Base-by-base conservation (phyloP, 35 echinoderm and acorn worm genomes). In the Hemicentrotus pulcherrimus region DNA sequence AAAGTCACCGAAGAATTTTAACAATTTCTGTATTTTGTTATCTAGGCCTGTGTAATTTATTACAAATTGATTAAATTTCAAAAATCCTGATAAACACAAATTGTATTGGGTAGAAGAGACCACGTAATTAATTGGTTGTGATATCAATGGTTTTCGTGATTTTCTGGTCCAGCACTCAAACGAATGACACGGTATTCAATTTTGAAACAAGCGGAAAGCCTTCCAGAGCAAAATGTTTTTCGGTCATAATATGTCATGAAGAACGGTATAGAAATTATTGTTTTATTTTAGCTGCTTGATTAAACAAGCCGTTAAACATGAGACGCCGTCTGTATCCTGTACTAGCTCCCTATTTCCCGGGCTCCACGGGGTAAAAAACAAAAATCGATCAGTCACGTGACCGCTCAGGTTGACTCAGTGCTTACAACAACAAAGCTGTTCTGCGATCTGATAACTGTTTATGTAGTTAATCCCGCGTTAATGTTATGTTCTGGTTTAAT, bases 391-490 rank as follows among this genome's bases (percentile, higher is more conserved):
- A 32, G 14, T 90, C 46, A 33, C 88, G 32, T 47, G 88, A 90
- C 24, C 88, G 5, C 33, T 90, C 2, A 24, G 32, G 32, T 33
- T 90, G 88, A 90, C 88, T 90, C 88, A 90, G 24, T 47, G 88
- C 46, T 90, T 90, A 10, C 6, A 90, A 90, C 32, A 33, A 90
- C 88, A 90, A 90, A 90, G 32, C 32, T 90, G 32, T 90, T 24
- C 65, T 78, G 65, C 24, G 65, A 78, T 78, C 65, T n/a, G 65
- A 78, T 78, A 47, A n/a, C 88, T 90, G 88, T 90, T 90, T 90
- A 90, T 90, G 88, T 47, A 47, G 19, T 90, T 90, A 90, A 33
- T 45, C 46, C 88, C 88, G 18, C 19, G 15, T 47, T 47, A 33
- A 90, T 90, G 32, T 45, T 90, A 33, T 16, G 32, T 33, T 90